Evolutionary conservation across 2,113 vertebrate species (phyloP), one percentile per base, ranked within the genome.

Genomic region (Puma concolor): DNA sequence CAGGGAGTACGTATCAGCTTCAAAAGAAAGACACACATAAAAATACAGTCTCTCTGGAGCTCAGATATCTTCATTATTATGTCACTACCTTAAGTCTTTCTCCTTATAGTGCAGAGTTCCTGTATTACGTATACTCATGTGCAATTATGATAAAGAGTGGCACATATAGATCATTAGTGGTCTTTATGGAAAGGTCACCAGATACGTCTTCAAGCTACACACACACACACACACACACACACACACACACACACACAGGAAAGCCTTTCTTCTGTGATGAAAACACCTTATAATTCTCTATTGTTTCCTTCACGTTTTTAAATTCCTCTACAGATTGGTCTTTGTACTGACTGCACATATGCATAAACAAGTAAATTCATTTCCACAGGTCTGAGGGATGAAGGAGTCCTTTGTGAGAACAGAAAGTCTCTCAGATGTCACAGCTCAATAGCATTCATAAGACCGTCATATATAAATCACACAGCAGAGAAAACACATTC

Each of bases 361-460:
- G 21, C 33, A 67, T 33, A 74, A 88, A 94, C 69, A 50, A 90
- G 74, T 76, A 54, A 80, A 66, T 77, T 57, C 67, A 44, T 38
- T 69, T 79, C 79, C 79, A 4, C 41, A 80, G 96, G 84, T 85
- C 64, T n/a, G 9, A 16, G 74, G 93, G 69, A 95, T 92, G 74
- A 89, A 97, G 96, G 92, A 82, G 72, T 33, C 67, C 94, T 95
- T 92, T 95, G 92, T 89, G 88, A 50, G 93, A 38, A n/a, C 2
- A 3, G 19, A 63, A 82, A 41, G 82, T 13, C 72, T 52, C 60
- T 50, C 19, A 8, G 33, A 90, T 13, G 64, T n/a, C 31, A 16
- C 83, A 25, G 38, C 52, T 72, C 76, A n/a, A 7, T 0, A 5
- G 31, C 3, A n/a, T 38, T 89, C 29, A 36, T 2, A 19, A 66